Base-by-base conservation (phyloP, 2,888 invertebrate genomes). In the Dolichomitus sp. region DNA sequence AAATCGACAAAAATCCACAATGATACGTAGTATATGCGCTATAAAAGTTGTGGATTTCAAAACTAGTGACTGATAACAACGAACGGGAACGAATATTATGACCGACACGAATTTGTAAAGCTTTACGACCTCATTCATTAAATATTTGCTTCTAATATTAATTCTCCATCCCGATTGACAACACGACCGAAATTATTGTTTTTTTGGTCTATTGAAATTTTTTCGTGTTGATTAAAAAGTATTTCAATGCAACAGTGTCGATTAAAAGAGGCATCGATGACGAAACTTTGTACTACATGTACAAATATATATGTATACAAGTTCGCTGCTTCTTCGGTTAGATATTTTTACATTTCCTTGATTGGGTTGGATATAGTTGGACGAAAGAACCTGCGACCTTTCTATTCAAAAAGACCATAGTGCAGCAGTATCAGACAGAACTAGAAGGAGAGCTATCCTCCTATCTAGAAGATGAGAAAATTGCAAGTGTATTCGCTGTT, bases 261-360 rank as follows among this genome's bases (percentile, higher is more conserved):
- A 12, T 30, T 33, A 30, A 14, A 6, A 14, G 30, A n/a, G 57
- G 48, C 37, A 23, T 11, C 12, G 48, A 66, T 65, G 48, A 33
- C n/a, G 23, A 14, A 27, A 72, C 14, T 37, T 57, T 57, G 12
- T 57, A 37, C 7, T 17, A 19, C 1, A 33, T 17, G n/a, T 30
- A 59, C 37, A 37, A 37, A 9, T 23, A 19, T 69, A 12, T 14
- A 12, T 19, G 11, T 5, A 27, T 27, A n/a, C 57, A 61, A 19
- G 59, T 17, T 59, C 30, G 27, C 30, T 68, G 19, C 57, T 73
- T 65, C 27, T 33, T 33, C 27, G 14, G 42, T 54, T 30, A 0
- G 14, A 19, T n/a, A 50, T 80, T 11, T 74, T 52, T 52, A 42
- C 68, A 73, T 73, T 68, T 68, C 30, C 50, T 27, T 59, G 59